These are phyloP conservation scores for Labia minor DNA, from an alignment of 2,888 invertebrate species.

Conservation along the genomic window DNA sequence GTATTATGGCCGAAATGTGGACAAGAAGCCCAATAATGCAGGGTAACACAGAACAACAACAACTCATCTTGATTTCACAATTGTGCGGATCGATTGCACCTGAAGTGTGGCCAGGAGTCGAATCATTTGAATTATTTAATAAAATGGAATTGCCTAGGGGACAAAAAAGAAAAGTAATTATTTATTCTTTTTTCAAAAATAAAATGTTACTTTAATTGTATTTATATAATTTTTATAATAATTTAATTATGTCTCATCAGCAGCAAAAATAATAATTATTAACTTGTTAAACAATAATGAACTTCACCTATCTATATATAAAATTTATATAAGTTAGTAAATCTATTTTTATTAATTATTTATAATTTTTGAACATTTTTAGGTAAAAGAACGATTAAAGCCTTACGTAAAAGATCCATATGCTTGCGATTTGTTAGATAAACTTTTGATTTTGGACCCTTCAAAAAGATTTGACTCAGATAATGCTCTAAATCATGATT, in stretches of 20 bases:
- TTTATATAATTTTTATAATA: too few species aligned
- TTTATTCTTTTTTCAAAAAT: too few species aligned
- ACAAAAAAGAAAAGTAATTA: too few species aligned
- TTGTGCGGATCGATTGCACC: conserved; percentile 92
- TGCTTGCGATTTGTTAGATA: conserved; percentile 88
- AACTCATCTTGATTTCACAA: conserved; percentile 86
- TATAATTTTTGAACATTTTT: too few species aligned
- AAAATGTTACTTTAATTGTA: too few species aligned
- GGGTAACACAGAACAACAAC: conserved; percentile 94
- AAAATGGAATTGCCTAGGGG: conserved; percentile 79
- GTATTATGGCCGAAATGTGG: conserved; percentile 99
- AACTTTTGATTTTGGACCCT: conserved; percentile 83
- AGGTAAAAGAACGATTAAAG: conserved; percentile 69
- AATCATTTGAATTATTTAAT: conserved; percentile 73
- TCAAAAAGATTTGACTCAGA: conserved; percentile 79
- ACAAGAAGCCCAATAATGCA: conserved; percentile 84
- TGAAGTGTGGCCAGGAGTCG: conserved; percentile 89
- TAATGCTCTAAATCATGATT: conserved; percentile 90
- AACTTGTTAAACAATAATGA: too few species aligned
- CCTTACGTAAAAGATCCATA: conserved; percentile 84
- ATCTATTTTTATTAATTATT: too few species aligned
- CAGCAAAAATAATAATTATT: too few species aligned
- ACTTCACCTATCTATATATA: too few species aligned
- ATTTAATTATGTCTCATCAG: too few species aligned
- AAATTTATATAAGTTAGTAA: too few species aligned